phyloP scores from a whole-genome alignment of 1,140 invertebrate species.

The Drosophila bifasciata region DNA sequence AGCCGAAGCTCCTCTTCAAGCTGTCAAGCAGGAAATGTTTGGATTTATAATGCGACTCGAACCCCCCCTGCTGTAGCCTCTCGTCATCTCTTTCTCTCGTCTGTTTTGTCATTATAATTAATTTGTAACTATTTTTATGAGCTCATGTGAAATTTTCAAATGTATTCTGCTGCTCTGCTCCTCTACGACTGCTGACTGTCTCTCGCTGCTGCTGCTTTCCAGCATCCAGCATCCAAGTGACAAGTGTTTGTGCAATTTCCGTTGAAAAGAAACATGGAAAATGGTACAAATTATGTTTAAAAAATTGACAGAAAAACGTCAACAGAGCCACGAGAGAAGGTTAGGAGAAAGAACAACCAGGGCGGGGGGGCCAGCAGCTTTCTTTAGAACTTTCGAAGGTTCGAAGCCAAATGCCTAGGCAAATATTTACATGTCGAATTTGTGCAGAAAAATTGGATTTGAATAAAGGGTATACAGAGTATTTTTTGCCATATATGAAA shows the following conservation, averaged over 20 bases:
- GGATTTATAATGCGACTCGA: conserved; percentile 71
- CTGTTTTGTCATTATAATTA: conserved; percentile 78
- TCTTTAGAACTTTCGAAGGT: conserved; percentile 74
- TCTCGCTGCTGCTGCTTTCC: conserved; percentile 22
- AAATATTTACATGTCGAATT: conserved; percentile 44
- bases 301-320: conserved; percentile 69
- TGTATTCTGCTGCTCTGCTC: conserved; percentile 23
- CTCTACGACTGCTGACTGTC: conserved; percentile 27
- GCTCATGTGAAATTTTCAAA: conserved; percentile 81
- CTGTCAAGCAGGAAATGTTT: conserved; percentile 82
- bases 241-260: conserved; percentile 81
- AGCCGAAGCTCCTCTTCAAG: conserved; percentile 70
- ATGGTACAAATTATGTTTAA: conserved; percentile 69
- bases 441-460: conserved; percentile 6
- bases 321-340: conserved; percentile 38
- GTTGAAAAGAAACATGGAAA: conserved; percentile 74
- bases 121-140: conserved; percentile 83
- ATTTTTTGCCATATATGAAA: too few relatives aligned
- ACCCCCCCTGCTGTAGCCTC: not conserved
- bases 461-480: not conserved
- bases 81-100: conserved; percentile 12
- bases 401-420: conserved; percentile 31
- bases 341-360: not conserved
- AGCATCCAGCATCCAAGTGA: conserved; percentile 59
- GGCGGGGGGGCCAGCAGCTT: conserved; percentile 47